phyloP scores from a whole-genome alignment of 2,888 invertebrate species.

The Ethmia dodecea region DNA sequence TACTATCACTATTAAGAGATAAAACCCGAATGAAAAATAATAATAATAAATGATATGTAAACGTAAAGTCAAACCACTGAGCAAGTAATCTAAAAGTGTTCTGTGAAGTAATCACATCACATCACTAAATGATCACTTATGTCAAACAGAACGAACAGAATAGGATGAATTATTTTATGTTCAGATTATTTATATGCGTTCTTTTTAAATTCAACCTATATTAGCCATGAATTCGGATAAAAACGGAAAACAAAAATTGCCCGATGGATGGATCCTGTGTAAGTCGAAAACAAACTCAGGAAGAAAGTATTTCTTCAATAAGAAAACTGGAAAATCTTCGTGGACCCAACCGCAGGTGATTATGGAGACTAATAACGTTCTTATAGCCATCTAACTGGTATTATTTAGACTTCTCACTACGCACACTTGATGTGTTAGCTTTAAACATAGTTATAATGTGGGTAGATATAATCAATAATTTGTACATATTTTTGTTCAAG shows the following conservation, averaged over 20 bases:
- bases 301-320: slow-evolving; percentile 67
- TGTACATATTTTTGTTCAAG: slow-evolving; percentile 33
- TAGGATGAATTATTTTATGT: slow-evolving; percentile 1
- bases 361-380: slow-evolving; percentile 11
- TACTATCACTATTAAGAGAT: too few species aligned
- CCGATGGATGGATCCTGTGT: slow-evolving; percentile 69
- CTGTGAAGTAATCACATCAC: too few species aligned
- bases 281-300: slow-evolving; percentile 63
- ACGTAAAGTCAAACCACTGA: too few species aligned
- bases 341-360: slow-evolving; percentile 67
- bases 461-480: slow-evolving; percentile 22
- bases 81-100: too few species aligned
- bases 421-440: neutral
- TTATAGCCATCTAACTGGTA: slow-evolving; percentile 6
- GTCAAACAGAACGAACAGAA: too few species aligned
- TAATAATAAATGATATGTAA: too few species aligned
- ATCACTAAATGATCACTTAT: too few species aligned
- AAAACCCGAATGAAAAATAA: too few species aligned
- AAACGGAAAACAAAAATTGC: slow-evolving; percentile 50
- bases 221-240: slow-evolving; percentile 53
- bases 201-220: slow-evolving; percentile 25
- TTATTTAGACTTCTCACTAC: neutral
- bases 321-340: slow-evolving; percentile 64
- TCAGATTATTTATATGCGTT: slow-evolving; percentile 23
- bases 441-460: neutral